Percentiles rank a stretch among this genome's conserved stretches.
Evolutionary conservation across 1,140 invertebrate genomes (phyloP).

Genomic region (Trypoxylus dichotomus): DNA sequence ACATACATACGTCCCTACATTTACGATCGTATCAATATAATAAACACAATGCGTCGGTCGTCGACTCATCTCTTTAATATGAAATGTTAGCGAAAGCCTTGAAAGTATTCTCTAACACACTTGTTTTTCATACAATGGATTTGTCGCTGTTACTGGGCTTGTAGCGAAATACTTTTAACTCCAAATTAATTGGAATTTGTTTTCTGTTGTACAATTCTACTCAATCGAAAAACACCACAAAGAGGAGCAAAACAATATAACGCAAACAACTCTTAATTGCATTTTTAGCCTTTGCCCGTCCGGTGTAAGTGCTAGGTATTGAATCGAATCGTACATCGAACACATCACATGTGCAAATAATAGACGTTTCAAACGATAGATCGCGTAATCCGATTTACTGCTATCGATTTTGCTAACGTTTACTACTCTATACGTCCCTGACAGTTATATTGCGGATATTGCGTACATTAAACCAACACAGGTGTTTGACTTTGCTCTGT

Average conservation of each 20-base stretch:
- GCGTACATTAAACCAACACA: not conserved
- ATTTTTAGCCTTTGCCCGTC: not conserved
- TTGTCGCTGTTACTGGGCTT: too few relatives aligned
- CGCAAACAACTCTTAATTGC: not conserved
- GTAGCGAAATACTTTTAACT: not conserved
- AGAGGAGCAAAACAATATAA: not conserved
- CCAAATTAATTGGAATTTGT: not conserved
- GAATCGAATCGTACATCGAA: not conserved
- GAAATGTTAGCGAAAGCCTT: too few relatives aligned
- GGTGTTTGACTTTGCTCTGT: not conserved
- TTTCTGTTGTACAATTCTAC: not conserved
- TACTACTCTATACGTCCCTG: not conserved
- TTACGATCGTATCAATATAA: too few relatives aligned
- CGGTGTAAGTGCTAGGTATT: not conserved
- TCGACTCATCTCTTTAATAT: too few relatives aligned
- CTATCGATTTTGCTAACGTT: not conserved
- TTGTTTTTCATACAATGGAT: too few relatives aligned
- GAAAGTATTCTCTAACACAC: too few relatives aligned
- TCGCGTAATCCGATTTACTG: not conserved
- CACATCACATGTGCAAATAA: not conserved
- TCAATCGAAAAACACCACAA: not conserved
- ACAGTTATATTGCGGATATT: not conserved
- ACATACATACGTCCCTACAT: too few relatives aligned
- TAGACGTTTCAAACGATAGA: constrained; percentile 10
- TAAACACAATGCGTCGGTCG: too few relatives aligned